Base-by-base conservation (phyloP, 1,140 invertebrate genomes). In the Mercenaria mercenaria region DNA sequence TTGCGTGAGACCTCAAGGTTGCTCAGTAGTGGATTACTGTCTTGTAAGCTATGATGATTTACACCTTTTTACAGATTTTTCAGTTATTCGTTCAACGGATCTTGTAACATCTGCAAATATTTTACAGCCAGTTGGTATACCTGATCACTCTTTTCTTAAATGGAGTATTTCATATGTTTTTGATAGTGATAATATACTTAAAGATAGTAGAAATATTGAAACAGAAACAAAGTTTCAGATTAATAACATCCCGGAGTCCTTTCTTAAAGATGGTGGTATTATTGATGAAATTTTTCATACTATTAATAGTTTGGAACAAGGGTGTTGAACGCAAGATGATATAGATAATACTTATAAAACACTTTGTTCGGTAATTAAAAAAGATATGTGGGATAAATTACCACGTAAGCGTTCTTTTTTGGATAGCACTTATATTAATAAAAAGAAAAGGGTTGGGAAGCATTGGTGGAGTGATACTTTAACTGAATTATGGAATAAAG, bases 21-120 rank as follows among this genome's bases (percentile, higher is more conserved):
- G 3, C 10, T 79, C 76, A 4, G 76, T 79, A 26, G 76, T 79
- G 20, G 76, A 79, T 50, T 79, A 79, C 26, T n/a, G 10, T 26
- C n/a, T 56, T 20, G 20, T 23, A 56, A 56, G 52, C 20, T 23
- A 56, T 56, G 3, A 13, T 20, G 52, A 56, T 56, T 23, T 56
- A 56, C 52, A 56, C n/a, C 26, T 50, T 8, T 56, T 52, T 23
- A 15, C 8, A 10, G 56, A 56, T 56, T 56, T 56, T 56, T 11
- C 6, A 56, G 52, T 56, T 20, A 20, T 56, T 56, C 52, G 52
- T 20, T 23, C 52, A 4, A 20, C 52, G n/a, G 52, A 56, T 56
- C 52, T 56, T 4, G 52, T 56, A 3, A 11, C 3, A 20, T 13
- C 15, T 4, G 20, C n/a, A 56, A 56, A 56, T 56, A 20, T 56